Base-by-base conservation (phyloP, 2,797 vertebrate genomes). In the Mus caroli region DNA sequence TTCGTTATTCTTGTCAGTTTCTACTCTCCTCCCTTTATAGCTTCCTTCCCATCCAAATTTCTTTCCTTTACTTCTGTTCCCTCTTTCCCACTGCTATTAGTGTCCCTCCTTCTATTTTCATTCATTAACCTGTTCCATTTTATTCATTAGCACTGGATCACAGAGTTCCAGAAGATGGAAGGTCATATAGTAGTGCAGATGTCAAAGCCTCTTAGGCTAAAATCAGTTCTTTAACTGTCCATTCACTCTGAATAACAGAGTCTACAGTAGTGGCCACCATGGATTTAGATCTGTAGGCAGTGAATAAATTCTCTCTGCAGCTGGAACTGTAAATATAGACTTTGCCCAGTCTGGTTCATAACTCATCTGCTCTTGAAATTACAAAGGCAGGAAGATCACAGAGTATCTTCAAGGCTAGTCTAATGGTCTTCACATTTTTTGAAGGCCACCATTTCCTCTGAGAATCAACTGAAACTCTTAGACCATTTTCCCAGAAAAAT, bases 391-490 rank as follows among this genome's bases (percentile, higher is more conserved):
- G 58, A 34, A 76, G 52, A 40, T 92, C 50, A 86, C n/a, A 8
- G 67, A 80, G 62, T 58, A 4, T 54, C 15, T 87, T 92, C 93
- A 79, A 24, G 62, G 13, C 22, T 94, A 78, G 20, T 95, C 73
- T 77, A 94, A 90, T 86, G n/a, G 28, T 92, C 71, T 85, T 95
- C 71, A 96, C 24, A 37, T 71, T 91, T 94, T 96, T 80, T 75
- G 87, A 92, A 50, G 34, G 19, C 83, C 77, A 89, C 1, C 20
- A 4, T 92, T 19, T 86, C 28, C 78, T 92, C 69, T 91, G 60
- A 95, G 83, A 92, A 84, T 85, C 67, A 94, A 15, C 10, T 93
- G 73, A 76, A 88, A 90, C 11, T n/a, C 92, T 94, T 83, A 79
- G 60, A 88, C 1, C 4, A 9, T 88, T 34, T 90, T 95, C 43